Percentiles rank a stretch among this genome's conserved stretches.
These are phyloP conservation scores for Ariolimax columbianus DNA, from an alignment of 2,888 invertebrate genomes.

Conservation along the genomic window DNA sequence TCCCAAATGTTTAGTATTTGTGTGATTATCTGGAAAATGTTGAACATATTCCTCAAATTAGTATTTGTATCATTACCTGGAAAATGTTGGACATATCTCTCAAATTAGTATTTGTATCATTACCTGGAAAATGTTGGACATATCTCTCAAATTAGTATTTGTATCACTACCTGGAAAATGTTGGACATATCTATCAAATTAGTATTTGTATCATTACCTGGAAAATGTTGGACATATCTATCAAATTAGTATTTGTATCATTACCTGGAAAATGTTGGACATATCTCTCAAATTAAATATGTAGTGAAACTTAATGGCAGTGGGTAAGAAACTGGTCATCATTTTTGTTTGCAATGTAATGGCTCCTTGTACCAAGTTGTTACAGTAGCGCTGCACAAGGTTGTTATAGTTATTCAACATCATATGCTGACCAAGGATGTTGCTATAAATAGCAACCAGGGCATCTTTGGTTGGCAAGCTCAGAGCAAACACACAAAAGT, in stretches of 20 bases:
- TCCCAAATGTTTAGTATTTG: no score
- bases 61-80: no score
- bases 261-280: conserved; percentile 94
- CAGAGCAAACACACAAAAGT: conserved; percentile 80
- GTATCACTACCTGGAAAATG: no score
- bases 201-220: no score
- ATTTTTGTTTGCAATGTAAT: conserved; percentile 91
- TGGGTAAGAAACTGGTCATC: conserved; percentile 92
- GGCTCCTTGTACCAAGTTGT: conserved; percentile 88
- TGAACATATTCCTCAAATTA: no score
- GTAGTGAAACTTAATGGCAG: conserved; percentile 97
- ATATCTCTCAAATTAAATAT: conserved; percentile 96
- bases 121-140: no score
- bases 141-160: conserved; percentile 93
- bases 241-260: no score
- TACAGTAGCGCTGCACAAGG: conserved; percentile 84
- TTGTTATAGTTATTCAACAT: conserved; percentile 88
- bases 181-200: no score
- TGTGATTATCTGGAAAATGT: no score
- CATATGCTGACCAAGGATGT: conserved; percentile 84
- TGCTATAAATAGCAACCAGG: conserved; percentile 90
- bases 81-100: no score
- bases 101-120: no score
- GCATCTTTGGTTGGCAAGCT: conserved; percentile 92
- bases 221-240: no score